Percentiles rank a stretch among this genome's conserved stretches.
phyloP scores from a whole-genome alignment of 2,113 vertebrate genomes.

The Numenius arquata region DNA sequence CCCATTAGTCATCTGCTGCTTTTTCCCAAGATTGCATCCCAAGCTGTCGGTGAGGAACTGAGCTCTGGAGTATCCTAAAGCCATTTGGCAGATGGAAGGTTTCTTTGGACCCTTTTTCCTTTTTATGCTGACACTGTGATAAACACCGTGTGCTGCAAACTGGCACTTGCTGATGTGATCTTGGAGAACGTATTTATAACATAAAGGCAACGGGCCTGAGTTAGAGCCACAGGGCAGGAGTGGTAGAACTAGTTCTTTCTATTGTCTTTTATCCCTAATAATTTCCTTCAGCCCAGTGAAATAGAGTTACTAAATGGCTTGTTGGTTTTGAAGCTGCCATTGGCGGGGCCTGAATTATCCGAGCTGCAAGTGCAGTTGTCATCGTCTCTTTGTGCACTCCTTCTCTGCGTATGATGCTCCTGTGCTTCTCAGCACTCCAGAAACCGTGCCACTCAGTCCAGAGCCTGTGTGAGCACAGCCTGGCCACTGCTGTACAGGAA shows the following conservation, averaged over 20 bases:
- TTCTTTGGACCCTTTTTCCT: constrained; percentile 13
- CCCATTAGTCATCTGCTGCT: constrained; percentile 12
- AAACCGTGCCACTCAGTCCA: not conserved
- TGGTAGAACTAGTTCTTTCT: not conserved
- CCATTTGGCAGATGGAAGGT: not conserved
- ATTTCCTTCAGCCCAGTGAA: not conserved
- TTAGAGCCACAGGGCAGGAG: not conserved
- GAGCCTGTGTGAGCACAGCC: not conserved
- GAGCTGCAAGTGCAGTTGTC: not conserved
- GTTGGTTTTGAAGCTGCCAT: not conserved
- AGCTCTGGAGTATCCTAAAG: not conserved
- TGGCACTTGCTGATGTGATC: not conserved
- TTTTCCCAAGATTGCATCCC: not conserved
- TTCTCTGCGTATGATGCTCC: not conserved
- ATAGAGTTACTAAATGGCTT: not conserved
- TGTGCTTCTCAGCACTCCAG: not conserved
- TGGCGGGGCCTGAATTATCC: not conserved
- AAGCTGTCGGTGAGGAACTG: not conserved
- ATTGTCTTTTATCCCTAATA: not conserved
- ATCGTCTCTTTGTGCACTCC: not conserved
- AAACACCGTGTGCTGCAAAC: not conserved
- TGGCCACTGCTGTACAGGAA: not conserved
- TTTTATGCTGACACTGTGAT: not conserved
- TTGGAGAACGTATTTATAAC: not conserved
- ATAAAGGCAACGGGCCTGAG: not conserved